phyloP scores from a whole-genome alignment of 2,113 vertebrate genomes.

The Equus przewalskii region DNA sequence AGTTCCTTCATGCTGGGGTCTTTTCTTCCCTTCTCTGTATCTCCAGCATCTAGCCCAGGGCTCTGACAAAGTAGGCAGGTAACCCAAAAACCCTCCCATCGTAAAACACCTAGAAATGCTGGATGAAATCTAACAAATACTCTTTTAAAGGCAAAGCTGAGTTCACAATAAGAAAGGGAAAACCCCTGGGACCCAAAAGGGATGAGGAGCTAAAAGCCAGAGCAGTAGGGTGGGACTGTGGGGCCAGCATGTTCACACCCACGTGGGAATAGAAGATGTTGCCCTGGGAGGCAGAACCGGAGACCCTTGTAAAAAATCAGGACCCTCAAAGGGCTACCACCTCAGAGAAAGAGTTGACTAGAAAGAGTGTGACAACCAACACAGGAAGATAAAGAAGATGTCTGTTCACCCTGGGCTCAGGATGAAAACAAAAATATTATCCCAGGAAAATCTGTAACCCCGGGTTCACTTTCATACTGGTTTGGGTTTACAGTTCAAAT shows the following conservation, averaged over 20 bases:
- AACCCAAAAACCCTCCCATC: not conserved
- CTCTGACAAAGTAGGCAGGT: not conserved
- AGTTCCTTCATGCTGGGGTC: not conserved
- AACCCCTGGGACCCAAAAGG: not conserved
- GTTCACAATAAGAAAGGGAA: not conserved
- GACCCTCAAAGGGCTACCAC: not conserved
- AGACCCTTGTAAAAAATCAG: not conserved
- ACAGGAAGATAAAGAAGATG: not conserved
- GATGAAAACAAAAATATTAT: not conserved
- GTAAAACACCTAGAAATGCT: not conserved
- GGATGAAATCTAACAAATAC: not conserved
- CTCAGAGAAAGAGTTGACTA: not conserved
- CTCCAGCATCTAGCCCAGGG: not conserved
- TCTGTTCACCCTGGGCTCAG: not conserved
- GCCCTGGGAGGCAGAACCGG: not conserved
- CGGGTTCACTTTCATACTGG: not conserved
- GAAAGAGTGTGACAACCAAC: not conserved
- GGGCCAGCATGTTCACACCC: not conserved
- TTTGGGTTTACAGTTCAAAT: not conserved
- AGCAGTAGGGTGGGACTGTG: not conserved
- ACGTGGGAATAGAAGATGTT: not conserved
- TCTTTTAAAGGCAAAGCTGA: not conserved
- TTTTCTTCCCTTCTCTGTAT: not conserved
- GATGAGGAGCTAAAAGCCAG: not conserved
- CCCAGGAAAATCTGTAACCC: not conserved